Base-by-base conservation (phyloP, 2,113 vertebrate genomes). In the Muntiacus muntjak region DNA sequence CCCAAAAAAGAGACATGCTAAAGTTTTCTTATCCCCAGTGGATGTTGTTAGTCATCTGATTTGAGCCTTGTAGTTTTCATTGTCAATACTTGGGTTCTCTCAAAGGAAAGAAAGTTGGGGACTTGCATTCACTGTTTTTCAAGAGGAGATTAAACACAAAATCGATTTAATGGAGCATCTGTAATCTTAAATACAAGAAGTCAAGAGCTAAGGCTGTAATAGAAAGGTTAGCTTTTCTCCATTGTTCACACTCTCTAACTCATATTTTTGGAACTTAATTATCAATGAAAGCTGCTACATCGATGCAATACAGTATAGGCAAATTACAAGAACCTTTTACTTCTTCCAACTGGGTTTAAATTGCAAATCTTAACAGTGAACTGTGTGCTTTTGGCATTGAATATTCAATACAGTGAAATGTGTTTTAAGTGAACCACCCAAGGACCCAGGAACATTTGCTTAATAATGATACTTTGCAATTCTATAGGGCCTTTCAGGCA, bases 381-480 rank as follows among this genome's bases (percentile, higher is more conserved):
- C 98, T 97, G 93, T 97, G 93, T 98, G 98, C 93, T 98, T 98
- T 98, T 98, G 97, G 96, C 96, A 97, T 91, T 98, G 98, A 98
- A 98, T 98, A 98, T 98, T 98, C 98, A 98, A 98, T 98, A 98
- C 98, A 97, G 97, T 97, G 97, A 98, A 98, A 98, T 92, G 97
- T 97, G 96, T 97, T 98, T 98, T 98, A 98, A 98, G 98, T 97
- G 98, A 98, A 97, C 98, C 98, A 98, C 98, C 98, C 98, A 98
- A 98, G 97, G 98, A 96, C 98, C 98, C 98, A 97, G 96, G 97
- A 98, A 97, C 98, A 98, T 98, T 98, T 98, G 98, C 98, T 97
- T 98, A 98, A 98, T 98, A 98, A 98, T 98, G 97, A 98, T 98
- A 98, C 98, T 98, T 98, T 98, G 97, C 98, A 98, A 98, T 98